These are phyloP conservation scores for Dasysyrphus tricinctus DNA, from an alignment of 2,888 invertebrate species.

Conservation along the genomic window DNA sequence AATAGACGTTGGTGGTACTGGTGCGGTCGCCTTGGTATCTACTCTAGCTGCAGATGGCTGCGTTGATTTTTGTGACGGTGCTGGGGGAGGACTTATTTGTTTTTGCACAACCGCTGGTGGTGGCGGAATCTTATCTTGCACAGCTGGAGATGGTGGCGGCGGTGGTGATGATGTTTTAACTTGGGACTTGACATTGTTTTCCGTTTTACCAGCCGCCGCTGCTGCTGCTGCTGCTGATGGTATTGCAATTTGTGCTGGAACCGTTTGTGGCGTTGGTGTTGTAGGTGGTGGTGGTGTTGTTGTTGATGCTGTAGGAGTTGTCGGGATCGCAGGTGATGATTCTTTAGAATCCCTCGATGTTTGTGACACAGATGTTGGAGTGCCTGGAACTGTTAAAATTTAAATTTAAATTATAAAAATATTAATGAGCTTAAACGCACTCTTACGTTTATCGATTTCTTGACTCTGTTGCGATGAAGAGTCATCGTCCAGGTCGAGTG, in stretches of 20 bases:
- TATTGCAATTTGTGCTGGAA: constrained; percentile 74
- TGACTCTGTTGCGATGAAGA: constrained; percentile 92
- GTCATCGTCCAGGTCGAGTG: constrained; percentile 96
- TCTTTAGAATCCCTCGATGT: constrained; percentile 82
- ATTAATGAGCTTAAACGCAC: neutral
- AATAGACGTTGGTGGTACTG: constrained; percentile 37
- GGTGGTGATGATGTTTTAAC: constrained; percentile 61
- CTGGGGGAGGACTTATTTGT: constrained; percentile 70
- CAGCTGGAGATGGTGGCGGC: constrained; percentile 60
- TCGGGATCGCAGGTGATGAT: constrained; percentile 74
- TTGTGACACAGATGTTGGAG: constrained; percentile 82
- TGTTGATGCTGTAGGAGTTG: constrained; percentile 64
- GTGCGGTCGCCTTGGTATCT: constrained; percentile 66
- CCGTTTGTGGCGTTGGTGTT: constrained; percentile 73
- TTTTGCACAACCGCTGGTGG: constrained; percentile 76
- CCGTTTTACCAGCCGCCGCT: constrained; percentile 80
- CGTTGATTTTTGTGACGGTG: constrained; percentile 70
- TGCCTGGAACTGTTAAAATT: constrained; percentile 81
- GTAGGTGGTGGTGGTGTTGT: constrained; percentile 63
- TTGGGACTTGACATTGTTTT: constrained; percentile 69
- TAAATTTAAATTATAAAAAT: constrained; percentile 34
- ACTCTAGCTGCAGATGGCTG: constrained; percentile 50
- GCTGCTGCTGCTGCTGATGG: constrained; percentile 75
- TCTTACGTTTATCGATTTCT: constrained; percentile 90
- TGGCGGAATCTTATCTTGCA: constrained; percentile 69